Percentiles rank a stretch among this genome's conserved stretches.
phyloP scores from a whole-genome alignment of 2,888 invertebrate genomes.

The Atrina japonica region DNA sequence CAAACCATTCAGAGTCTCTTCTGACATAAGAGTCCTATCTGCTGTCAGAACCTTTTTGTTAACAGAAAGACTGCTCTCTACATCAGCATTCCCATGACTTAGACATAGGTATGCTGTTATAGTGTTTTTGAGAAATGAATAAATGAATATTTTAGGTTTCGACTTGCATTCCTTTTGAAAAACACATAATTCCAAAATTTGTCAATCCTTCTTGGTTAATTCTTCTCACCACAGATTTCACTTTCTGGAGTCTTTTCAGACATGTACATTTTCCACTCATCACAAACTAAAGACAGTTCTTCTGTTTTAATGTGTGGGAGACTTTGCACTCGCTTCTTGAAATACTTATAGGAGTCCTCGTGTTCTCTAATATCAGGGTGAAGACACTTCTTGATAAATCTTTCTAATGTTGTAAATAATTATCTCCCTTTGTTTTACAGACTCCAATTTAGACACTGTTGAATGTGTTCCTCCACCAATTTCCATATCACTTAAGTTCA shows the following conservation, averaged over 20 bases:
- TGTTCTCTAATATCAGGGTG: constrained; percentile 3
- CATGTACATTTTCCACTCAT: no score
- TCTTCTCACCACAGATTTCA: constrained; percentile 20
- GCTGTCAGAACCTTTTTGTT: constrained; percentile 21
- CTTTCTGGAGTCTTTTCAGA: no score
- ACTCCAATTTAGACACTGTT: constrained; percentile 21
- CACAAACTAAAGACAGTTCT: no score
- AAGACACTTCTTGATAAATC: constrained; percentile 29
- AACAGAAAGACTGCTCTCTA: constrained; percentile 37
- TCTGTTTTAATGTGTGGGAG: no score
- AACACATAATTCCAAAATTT: constrained; percentile 39
- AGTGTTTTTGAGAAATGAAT: constrained; percentile 32
- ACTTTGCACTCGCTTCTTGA: neutral
- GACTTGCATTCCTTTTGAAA: constrained; percentile 11
- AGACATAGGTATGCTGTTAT: constrained; percentile 25
- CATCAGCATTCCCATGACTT: constrained; percentile 41
- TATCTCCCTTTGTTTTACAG: constrained; percentile 11
- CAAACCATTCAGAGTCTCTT: constrained; percentile 8
- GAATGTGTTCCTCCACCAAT: constrained; percentile 15
- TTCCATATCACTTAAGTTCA: constrained; percentile 23
- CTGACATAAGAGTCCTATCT: neutral
- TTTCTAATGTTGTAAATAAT: constrained; percentile 2
- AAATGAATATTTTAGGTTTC: constrained; percentile 18
- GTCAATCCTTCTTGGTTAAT: constrained; percentile 25
- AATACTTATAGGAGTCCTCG: constrained; percentile 6